phyloP scores from a whole-genome alignment of 2,888 invertebrate genomes.

The Ichneumoninae sp. region DNA sequence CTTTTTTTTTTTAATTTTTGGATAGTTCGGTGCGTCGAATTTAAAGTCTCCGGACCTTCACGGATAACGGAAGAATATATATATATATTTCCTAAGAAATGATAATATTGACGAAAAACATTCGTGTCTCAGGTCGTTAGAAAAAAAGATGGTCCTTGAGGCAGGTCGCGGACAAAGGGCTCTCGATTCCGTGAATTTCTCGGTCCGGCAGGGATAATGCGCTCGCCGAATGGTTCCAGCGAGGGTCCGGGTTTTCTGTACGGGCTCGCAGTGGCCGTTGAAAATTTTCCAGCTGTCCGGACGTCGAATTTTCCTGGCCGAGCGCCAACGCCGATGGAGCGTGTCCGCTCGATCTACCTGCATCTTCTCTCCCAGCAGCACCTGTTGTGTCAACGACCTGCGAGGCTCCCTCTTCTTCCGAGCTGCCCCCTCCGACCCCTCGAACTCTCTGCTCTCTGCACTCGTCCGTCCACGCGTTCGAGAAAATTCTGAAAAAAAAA shows the following conservation, averaged over 20 bases:
- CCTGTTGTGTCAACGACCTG: conserved; percentile 60
- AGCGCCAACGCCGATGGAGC: conserved; percentile 56
- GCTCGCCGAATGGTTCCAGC: no score
- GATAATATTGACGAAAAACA: neutral
- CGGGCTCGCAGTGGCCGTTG: neutral
- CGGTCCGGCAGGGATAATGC: neutral
- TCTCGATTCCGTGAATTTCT: conserved; percentile 22
- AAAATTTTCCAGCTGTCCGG: conserved; percentile 28
- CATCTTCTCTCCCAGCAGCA: conserved; percentile 56
- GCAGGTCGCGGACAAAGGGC: conserved; percentile 47
- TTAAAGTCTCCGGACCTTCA: no score
- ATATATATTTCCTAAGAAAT: neutral
- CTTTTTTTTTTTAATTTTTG: no score
- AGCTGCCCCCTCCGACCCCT: conserved; percentile 63
- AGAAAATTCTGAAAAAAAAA: neutral
- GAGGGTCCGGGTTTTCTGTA: neutral
- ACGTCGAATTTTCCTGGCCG: conserved; percentile 64
- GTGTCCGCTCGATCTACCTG: conserved; percentile 62
- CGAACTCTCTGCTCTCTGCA: conserved; percentile 57
- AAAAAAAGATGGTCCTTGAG: conserved; percentile 25
- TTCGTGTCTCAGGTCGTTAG: neutral
- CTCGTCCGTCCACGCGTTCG: conserved; percentile 63
- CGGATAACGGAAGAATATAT: no score
- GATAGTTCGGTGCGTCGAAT: no score
- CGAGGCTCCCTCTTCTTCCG: conserved; percentile 63